A percentile compares a stretch with the other conserved stretches of the same genome.
Conservation (phyloP, 2,797 vertebrate species). For the Sebastes oblongus region DNA sequence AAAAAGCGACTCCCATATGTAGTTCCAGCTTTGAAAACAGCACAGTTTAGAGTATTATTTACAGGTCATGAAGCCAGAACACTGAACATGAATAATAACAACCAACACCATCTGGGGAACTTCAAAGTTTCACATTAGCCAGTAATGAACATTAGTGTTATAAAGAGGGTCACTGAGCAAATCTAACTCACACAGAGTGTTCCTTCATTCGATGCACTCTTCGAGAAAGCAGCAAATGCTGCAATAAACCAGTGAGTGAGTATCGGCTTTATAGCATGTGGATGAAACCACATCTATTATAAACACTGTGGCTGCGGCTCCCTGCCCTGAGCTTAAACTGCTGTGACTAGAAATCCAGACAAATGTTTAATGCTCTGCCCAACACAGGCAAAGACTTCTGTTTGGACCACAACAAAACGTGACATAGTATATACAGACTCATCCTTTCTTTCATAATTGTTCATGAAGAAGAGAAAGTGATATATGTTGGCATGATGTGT, state of each 20-base stretch:
- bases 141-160: conserved; percentile 79
- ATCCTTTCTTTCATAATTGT: background rate
- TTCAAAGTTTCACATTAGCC: conserved; percentile 81
- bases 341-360: conserved; percentile 33
- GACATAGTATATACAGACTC: background rate
- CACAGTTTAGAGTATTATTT: conserved; percentile 77
- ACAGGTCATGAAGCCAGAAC: conserved; percentile 81
- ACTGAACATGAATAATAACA: conserved; percentile 79
- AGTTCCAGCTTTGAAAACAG: conserved; percentile 72
- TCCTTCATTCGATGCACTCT: conserved; percentile 50
- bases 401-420: background rate
- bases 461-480: background rate
- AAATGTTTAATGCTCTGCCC: conserved; percentile 1
- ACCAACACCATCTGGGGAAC: conserved; percentile 80
- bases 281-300: conserved; percentile 50
- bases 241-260: conserved; percentile 57
- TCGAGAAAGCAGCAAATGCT: conserved; percentile 55
- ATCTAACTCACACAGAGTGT: conserved; percentile 60
- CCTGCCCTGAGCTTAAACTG: conserved; percentile 34
- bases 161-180: conserved; percentile 76
- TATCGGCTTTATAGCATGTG: conserved; percentile 40
- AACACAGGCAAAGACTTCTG: background rate
- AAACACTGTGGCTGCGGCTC: conserved; percentile 32
- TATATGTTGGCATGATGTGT: background rate
- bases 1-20: conserved; percentile 58